A percentile compares a stretch with the other conserved stretches of the same genome.
Conservation (phyloP, 53 echinoderm and acorn worm species). For the Glandiceps talaboti region DNA sequence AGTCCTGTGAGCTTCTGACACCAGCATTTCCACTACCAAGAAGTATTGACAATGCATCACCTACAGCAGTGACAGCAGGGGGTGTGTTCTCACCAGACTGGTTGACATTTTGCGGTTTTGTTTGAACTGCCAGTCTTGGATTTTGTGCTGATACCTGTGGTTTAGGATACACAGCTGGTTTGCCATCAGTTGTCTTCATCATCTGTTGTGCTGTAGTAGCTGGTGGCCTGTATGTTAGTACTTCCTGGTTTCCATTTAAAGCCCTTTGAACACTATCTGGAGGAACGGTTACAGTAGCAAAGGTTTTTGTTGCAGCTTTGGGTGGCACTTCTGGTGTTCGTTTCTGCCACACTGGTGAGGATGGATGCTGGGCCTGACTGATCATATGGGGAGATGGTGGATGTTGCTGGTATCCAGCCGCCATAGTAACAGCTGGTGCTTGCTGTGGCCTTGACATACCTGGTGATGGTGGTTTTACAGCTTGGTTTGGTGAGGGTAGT, state of each 20-base stretch:
- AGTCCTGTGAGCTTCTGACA: neutral
- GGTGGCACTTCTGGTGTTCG: slow-evolving; percentile 4
- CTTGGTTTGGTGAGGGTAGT: neutral
- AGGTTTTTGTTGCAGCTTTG: neutral
- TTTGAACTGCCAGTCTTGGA: neutral
- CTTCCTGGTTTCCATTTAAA: neutral
- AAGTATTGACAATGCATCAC: neutral
- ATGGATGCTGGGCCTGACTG: neutral
- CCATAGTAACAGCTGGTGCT: slow-evolving; percentile 4
- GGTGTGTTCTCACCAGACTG: neutral
- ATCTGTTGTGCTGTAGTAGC: neutral
- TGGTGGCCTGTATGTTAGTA: neutral
- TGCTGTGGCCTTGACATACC: slow-evolving; percentile 7
- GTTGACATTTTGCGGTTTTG: neutral
- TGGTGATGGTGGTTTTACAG: slow-evolving; percentile 3
- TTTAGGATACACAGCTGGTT: slow-evolving; percentile 17
- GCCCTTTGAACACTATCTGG: neutral
- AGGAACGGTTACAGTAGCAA: neutral
- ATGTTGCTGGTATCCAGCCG: slow-evolving; percentile 9
- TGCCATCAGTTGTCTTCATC: slow-evolving; percentile 16
- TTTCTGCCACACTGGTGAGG: neutral
- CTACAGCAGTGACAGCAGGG: neutral
- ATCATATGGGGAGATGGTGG: slow-evolving; percentile 12
- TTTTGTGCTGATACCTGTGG: slow-evolving; percentile 8
- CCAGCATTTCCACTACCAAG: neutral